Evolutionary conservation across 2,797 vertebrate genomes (phyloP), one percentile per base, ranked within the genome.

Genomic region (Eulemur coronatus): DNA sequence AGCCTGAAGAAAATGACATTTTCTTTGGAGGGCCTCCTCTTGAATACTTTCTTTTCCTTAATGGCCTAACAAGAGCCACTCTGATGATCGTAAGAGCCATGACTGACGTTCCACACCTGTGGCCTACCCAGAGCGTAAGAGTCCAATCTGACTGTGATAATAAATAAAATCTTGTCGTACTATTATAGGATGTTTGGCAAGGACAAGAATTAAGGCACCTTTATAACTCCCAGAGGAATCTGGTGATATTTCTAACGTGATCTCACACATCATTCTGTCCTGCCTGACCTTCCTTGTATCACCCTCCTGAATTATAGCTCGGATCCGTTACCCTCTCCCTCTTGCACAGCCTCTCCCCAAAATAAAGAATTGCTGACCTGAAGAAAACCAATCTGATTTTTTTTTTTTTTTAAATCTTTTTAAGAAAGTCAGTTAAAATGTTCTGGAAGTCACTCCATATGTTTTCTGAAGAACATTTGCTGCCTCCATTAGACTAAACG

Each of bases 221-320:
- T 97, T 97, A 96, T 91, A 89, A 94, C 94, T 97, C 96, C 97
- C 84, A 12, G 38, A 88, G 96, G 96, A 98, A 97, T 89, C 96
- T 50, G 89, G 93, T 95, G 97, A 76, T 97, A 97, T 97, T 98
- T 98, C 96, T 97, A 75, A 85, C 1, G 0, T 96, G 97, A 95
- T 97, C 96, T 92, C 96, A 96, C 97, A 96, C 93, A 97, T 97
- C 97, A 96, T 97, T 57, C 96, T 97, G 97, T 97, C 97, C 94
- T 50, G 72, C 95, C 94, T 96, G 96, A 98, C 96, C 98, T 97
- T 97, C 89, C 85, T 81, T 84, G 80, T 95, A 70, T 93, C 93
- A 43, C 87, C 57, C 67, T 96, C 87, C 81, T 97, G 96, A 98
- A 41, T 98, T 97, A 97, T 76, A 89, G 96, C 96, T 85, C 48